Conservation (phyloP, 2,113 vertebrate genomes). For the Dunckerocampus dactyliophorus region DNA sequence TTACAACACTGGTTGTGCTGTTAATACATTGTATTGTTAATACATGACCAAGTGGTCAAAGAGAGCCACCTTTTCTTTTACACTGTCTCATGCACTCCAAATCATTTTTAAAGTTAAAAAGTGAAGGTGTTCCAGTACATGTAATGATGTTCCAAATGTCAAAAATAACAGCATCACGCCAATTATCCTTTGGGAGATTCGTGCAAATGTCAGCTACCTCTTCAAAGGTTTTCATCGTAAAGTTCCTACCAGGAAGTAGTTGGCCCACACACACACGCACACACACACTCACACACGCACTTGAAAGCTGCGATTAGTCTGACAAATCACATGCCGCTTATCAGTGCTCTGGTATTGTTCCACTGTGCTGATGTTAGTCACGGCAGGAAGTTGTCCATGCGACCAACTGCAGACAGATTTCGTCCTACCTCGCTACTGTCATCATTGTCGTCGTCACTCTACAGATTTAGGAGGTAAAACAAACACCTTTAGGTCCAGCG, state of each 20-base stretch:
- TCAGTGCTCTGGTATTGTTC: background rate
- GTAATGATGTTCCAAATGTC: too few relatives aligned
- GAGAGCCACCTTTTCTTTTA: too few relatives aligned
- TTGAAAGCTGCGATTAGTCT: background rate
- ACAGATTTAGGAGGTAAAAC: constrained; percentile 44
- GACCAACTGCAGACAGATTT: constrained; percentile 24
- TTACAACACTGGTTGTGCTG: too few relatives aligned
- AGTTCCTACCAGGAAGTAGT: background rate
- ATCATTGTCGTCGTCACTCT: constrained; percentile 92
- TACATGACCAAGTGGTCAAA: too few relatives aligned
- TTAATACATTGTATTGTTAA: too few relatives aligned
- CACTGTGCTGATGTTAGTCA: constrained; percentile 22
- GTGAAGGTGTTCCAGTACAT: too few relatives aligned
- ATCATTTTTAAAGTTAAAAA: too few relatives aligned
- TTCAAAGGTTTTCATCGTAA: background rate
- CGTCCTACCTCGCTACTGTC: constrained; percentile 65
- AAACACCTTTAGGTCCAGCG: background rate
- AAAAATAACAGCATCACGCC: too few relatives aligned
- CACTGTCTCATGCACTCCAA: too few relatives aligned
- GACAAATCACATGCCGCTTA: background rate
- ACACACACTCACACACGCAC: background rate
- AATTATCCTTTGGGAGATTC: too few relatives aligned
- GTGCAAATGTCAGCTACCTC: too few relatives aligned
- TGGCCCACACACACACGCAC: background rate
- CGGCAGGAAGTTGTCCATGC: constrained; percentile 24